Evolutionary conservation across 2,888 invertebrate species (phyloP), one percentile per base, ranked within the genome.

Genomic region (Andricus quercusramuli): DNA sequence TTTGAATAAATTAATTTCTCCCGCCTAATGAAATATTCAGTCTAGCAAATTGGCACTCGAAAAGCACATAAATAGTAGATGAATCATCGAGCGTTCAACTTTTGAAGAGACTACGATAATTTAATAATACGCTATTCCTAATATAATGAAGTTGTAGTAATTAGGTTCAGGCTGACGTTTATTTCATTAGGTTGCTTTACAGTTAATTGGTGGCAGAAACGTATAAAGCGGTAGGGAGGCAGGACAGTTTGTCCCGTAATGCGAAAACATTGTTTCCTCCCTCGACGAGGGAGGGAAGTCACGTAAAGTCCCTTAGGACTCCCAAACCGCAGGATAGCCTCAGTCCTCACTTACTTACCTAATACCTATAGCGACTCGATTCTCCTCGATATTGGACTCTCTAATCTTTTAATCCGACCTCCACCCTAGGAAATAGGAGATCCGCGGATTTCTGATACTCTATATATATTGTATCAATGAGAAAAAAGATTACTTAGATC

Each of bases 381-480:
- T 85, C 68, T 79, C 77, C 79, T 81, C 83, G 87, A 87, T 90
- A 90, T 87, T 86, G 89, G 85, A 88, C 85, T 81, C 79, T 79
- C 84, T 88, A 90, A 89, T 89, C 90, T 88, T 89, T 90, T 90
- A 89, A 90, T 90, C 87, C 86, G 78, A 83, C 80, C 83, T 79
- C 70, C 78, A 79, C 83, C 85, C 87, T 85, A 83, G 22, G 78
- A 66, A 78, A 70, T 13, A 62, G 62, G 62, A 2, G 3, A 62
- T 25, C 6, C 51, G 22, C 59, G 59, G 22, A 59, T 59, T 59
- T 22, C 11, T 59, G 11, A 37, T 37, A 59, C 11, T 59, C 22
- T 59, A 3, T 59, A 22, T 59, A 59, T 59, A 59, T 59, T 20
- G 9, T 8, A 37, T 37, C 8, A 37, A 1, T 37, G 37, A 37